Conservation (phyloP, 2,113 vertebrate species). For the Stictonetta naevosa region DNA sequence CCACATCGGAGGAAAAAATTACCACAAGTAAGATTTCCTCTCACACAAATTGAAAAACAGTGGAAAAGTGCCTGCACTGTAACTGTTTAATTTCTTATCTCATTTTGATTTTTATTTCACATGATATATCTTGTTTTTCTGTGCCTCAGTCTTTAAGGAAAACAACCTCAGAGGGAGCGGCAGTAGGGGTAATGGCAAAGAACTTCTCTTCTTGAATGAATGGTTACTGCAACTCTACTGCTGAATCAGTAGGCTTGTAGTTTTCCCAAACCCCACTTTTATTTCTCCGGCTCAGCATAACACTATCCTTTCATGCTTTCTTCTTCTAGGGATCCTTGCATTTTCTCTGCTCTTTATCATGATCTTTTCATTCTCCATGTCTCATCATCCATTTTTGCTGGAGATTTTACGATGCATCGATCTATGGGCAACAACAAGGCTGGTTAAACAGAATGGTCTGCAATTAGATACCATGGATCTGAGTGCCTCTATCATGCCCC, state of each 20-base stretch:
- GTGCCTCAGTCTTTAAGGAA: neutral
- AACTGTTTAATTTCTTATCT: neutral
- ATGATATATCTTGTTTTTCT: neutral
- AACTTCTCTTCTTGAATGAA: neutral
- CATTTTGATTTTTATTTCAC: neutral
- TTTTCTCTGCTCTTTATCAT: neutral
- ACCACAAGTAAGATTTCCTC: neutral
- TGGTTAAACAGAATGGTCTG: neutral
- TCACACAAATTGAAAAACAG: neutral
- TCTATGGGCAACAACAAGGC: neutral
- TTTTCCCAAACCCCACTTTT: neutral
- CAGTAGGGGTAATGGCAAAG: neutral
- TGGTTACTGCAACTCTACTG: neutral
- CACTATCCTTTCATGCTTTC: too few species aligned
- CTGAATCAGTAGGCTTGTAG: neutral
- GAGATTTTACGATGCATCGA: rapidly evolving
- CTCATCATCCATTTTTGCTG: neutral
- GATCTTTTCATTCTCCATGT: neutral
- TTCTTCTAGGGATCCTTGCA: neutral
- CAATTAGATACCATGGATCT: neutral
- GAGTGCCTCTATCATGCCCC: neutral
- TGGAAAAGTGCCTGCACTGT: neutral
- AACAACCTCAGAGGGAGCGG: neutral
- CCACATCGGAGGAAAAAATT: neutral
- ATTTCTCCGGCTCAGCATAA: neutral